A percentile compares a stretch with the other conserved stretches of the same genome.
Conservation (phyloP, 2,888 invertebrate species). For the Icerya purchasi region DNA sequence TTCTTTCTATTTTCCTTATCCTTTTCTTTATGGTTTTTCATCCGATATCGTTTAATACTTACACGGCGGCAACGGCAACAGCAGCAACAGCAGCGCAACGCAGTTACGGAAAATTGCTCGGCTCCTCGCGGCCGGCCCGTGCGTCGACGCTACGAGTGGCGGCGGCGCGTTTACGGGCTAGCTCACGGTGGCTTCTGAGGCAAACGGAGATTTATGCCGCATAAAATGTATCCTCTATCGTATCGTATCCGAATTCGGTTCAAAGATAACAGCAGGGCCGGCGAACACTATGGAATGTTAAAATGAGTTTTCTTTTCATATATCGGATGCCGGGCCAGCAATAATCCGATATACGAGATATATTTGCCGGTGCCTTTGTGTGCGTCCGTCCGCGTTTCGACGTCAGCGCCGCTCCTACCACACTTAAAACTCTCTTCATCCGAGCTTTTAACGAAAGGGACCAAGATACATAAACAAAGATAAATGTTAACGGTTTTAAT, state of each 20-base stretch:
- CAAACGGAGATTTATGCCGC: neutral
- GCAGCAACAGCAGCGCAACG: neutral
- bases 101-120: too few species aligned
- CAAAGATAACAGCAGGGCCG: too few species aligned
- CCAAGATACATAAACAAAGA: slow-evolving; percentile 7
- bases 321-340: slow-evolving; percentile 4
- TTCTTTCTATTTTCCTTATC: slow-evolving; percentile 4
- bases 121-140: neutral
- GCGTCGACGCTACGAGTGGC: neutral
- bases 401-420: neutral
- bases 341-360: neutral
- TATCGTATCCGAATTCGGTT: too few species aligned
- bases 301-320: slow-evolving; percentile 14
- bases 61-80: neutral
- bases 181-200: too few species aligned
- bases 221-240: neutral
- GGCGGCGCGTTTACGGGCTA: neutral
- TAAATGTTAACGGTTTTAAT: slow-evolving; percentile 2
- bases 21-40: neutral
- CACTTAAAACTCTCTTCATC: slow-evolving; percentile 2
- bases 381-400: too few species aligned
- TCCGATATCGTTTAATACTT: neutral
- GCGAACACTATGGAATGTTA: slow-evolving; percentile 13
- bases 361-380: too few species aligned
- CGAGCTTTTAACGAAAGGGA: slow-evolving; percentile 9